Base-by-base conservation (phyloP, 2,888 invertebrate species). In the Chloroclysta siterata region DNA sequence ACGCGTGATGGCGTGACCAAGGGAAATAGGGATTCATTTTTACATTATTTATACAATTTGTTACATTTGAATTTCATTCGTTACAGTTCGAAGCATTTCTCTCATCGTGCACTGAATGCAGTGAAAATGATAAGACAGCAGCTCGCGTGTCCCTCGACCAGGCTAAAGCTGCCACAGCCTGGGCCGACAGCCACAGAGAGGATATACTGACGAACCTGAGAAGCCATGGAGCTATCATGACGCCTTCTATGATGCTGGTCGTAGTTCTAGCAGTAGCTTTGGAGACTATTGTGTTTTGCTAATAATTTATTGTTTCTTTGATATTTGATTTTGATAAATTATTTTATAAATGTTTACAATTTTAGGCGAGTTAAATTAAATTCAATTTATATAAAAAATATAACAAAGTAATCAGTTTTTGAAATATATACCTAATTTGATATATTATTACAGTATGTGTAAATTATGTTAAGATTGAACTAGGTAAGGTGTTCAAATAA, bases 11-110 rank as follows among this genome's bases (percentile, higher is more conserved):
- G n/a, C n/a, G n/a, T n/a, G n/a, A n/a, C n/a, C n/a, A n/a, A n/a
- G n/a, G n/a, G n/a, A n/a, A n/a, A n/a, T n/a, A n/a, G n/a, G n/a
- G n/a, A n/a, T n/a, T n/a, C n/a, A n/a, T n/a, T n/a, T n/a, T n/a
- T n/a, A n/a, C n/a, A n/a, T n/a, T n/a, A n/a, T n/a, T n/a, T n/a
- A n/a, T 33, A 7, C 5, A 33, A 33, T 22, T 22, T 22, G 22
- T 22, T 1, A 22, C 22, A 22, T 22, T 22, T 22, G 22, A 22
- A 22, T 22, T 2, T 22, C n/a, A 47, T 51, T 47, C 28, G 39
- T 60, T 65, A 0, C 83, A 93, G 92, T 89, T 87, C 55, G 87
- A 88, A 63, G 28, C 67, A 0, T 90, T 86, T 84, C 68, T 93
- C 36, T 59, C 73, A 0, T 73, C 78, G 0, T 90, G 90, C 65